Base-by-base conservation (phyloP, 2,888 invertebrate genomes). In the Penaeus monodon region DNA sequence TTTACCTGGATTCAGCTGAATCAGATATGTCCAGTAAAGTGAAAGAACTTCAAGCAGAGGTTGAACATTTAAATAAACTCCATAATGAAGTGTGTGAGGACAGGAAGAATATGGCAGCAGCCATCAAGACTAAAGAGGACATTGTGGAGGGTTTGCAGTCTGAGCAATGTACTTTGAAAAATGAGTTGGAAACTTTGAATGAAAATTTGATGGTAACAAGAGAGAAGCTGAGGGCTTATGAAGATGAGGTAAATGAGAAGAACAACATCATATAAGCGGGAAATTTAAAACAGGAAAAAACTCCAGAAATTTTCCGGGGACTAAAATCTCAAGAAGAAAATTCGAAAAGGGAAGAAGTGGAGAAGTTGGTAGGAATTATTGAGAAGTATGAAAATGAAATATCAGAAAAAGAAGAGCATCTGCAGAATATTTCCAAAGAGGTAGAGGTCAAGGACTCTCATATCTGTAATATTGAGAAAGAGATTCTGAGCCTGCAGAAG, bases 331-430 rank as follows among this genome's bases (percentile, higher is more conserved):
- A 57, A 57, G 57, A 57, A 20, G 57, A 57, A 20, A 57, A 57
- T 57, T 57, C 57, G 0, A 57, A 57, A 57, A 17, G 57, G 57
- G 57, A 57, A 57, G 57, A 57, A 57, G 57, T 57, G 20, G 73
- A 85, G 8, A 70, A 79, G 20, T 63, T 79, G 49, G 73, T 85
- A 29, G 68, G 49, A 29, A 68, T 68, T 22, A 63, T 81, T 76
- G 88, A 88, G 49, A 88, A 88, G 57, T 76, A 84, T 66, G 88
- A 88, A 76, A 65, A 29, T 29, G 88, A 88, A 66, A 76, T 84
- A 38, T 84, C 81, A 12, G 86, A 86, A 78, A 86, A 86, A 66
- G 82, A 87, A 27, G 65, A 66, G 20, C 38, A 38, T 65, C 44
- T 84, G 78, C 57, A 29, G 8, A 77, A 44, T 29, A 57, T 57